Conservation (phyloP, 1,140 invertebrate genomes). For the Arion vulgaris region DNA sequence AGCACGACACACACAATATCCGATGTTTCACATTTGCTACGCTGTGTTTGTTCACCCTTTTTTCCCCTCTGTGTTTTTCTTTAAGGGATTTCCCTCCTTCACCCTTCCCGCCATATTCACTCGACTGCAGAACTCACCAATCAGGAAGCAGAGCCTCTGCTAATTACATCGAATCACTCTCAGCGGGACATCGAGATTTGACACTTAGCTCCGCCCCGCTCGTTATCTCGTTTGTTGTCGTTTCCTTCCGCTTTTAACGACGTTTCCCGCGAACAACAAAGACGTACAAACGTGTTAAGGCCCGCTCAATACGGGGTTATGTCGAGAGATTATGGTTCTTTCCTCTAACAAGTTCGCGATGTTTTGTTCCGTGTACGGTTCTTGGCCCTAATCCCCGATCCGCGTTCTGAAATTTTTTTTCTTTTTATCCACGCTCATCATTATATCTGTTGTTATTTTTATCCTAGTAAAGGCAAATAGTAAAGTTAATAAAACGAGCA, state of each 20-base stretch:
- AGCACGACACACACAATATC: not conserved
- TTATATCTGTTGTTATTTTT: no score
- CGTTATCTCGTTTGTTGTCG: conserved; percentile 37
- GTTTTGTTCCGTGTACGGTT: not conserved
- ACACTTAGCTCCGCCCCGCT: conserved; percentile 35
- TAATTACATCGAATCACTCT: conserved; percentile 34
- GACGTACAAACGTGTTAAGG: not conserved
- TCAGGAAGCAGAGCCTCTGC: conserved; percentile 10
- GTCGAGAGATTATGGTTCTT: not conserved
- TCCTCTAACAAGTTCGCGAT: not conserved
- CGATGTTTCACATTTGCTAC: not conserved
- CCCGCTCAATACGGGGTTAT: not conserved
- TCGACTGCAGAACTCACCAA: conserved; percentile 18
- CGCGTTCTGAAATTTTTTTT: not conserved
- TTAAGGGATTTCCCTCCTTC: not conserved
- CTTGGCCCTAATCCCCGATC: not conserved
- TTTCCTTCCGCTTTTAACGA: conserved; percentile 12
- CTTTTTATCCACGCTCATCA: no score
- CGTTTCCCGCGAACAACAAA: not conserved
- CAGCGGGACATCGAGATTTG: conserved; percentile 25
- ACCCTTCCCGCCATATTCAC: not conserved
- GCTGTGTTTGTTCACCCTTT: not conserved
- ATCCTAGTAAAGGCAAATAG: no score
- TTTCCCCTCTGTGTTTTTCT: not conserved
- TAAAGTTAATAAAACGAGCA: no score